Base-by-base conservation (phyloP, 2,113 vertebrate species). In the Candoia aspera region DNA sequence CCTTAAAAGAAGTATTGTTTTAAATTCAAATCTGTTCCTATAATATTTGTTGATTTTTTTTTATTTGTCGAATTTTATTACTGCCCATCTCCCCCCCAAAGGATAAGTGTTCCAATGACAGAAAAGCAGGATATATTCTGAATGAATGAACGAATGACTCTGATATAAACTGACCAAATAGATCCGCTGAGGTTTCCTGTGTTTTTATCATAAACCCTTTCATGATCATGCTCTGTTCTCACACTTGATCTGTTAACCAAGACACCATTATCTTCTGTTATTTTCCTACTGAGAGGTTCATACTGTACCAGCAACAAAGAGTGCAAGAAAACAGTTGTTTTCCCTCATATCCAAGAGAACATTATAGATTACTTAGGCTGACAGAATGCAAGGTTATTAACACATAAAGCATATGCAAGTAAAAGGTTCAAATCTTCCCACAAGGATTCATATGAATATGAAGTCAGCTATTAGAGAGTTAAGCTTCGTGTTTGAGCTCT, bases 401-500 rank as follows among this genome's bases (percentile, higher is more conserved):
- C 64, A 23, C 88, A 92, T 92, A 42, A 91, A 95, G 90, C 60
- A 83, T 1, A 33, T 49, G 91, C 95, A 95, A 96, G 94, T 92
- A 37, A 83, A 92, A 89, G 91, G n/a, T 83, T 90, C 91, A 95
- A 94, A 94, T 94, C 49, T 92, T 95, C 90, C 88, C 94, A 89
- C 85, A 95, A 96, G 94, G 91, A 92, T 96, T 96, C 88, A 2
- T 12, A 94, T 96, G 93, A 91, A 95, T 95, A 95, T 87, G 92
- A 96, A 97, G 93, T 94, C 95, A 95, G 1, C 95, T 96, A 93
- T 94, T 94, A 96, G 26, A 92, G 91, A 95, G 93, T 95, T 96
- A 97, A 95, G 95, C 59, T 84, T 92, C 91, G 26, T 93, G 58
- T 94, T 91, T 37, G 95, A 94, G 96, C 92, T 92, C 90, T 85